Conservation (phyloP, 1,140 invertebrate species). For the Neelides sp. region DNA sequence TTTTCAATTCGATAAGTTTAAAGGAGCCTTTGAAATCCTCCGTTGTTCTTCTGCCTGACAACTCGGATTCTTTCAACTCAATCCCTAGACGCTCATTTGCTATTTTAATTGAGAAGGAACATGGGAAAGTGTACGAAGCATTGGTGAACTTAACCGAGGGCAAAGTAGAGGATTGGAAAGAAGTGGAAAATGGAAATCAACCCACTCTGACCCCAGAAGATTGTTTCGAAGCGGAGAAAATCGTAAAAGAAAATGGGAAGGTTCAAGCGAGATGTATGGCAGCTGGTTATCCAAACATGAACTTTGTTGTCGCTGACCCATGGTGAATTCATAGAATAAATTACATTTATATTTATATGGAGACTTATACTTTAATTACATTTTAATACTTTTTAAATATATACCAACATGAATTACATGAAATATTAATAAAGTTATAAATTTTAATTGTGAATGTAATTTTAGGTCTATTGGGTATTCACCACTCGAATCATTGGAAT, state of each 20-base stretch:
- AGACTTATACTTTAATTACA: too few relatives aligned
- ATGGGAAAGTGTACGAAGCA: slow-evolving; percentile 17
- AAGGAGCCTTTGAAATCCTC: slow-evolving; percentile 23
- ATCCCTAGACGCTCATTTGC: slow-evolving; percentile 16
- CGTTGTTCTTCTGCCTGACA: slow-evolving; percentile 6
- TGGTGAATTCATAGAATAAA: slow-evolving; percentile 13
- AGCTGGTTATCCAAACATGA: slow-evolving; percentile 18
- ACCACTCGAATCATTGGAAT: too few relatives aligned
- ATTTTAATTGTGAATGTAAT: too few relatives aligned
- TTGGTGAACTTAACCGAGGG: slow-evolving; percentile 19
- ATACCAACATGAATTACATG: too few relatives aligned
- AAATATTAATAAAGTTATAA: too few relatives aligned
- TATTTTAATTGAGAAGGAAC: slow-evolving; percentile 12
- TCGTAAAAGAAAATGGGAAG: slow-evolving; percentile 9
- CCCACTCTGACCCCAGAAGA: slow-evolving; percentile 26
- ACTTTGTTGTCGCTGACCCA: slow-evolving; percentile 23
- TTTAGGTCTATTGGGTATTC: too few relatives aligned
- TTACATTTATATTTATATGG: neutral
- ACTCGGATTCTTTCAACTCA: neutral
- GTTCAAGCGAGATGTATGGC: slow-evolving; percentile 17
- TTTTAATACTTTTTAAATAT: too few relatives aligned
- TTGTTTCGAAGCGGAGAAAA: slow-evolving; percentile 19
- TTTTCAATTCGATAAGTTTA: slow-evolving; percentile 28
- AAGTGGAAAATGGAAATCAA: slow-evolving; percentile 12
- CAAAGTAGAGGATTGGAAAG: slow-evolving; percentile 14